These are phyloP conservation scores for Cephus spinipes DNA, from an alignment of 2,888 invertebrate genomes.

Conservation along the genomic window DNA sequence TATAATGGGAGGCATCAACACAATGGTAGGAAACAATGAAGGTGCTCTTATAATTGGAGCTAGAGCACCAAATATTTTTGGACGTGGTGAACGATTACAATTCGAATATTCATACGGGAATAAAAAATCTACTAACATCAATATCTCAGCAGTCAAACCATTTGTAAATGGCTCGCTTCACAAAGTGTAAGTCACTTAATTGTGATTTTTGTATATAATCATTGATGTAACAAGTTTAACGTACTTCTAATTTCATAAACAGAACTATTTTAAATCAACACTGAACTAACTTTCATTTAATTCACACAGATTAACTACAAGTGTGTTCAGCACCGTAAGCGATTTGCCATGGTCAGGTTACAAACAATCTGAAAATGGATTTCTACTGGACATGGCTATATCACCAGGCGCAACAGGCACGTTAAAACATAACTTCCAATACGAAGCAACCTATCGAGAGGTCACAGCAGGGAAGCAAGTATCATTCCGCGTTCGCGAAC, in stretches of 20 bases:
- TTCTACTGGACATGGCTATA: slow-evolving; percentile 82
- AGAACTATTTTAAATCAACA: background rate
- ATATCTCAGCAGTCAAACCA: slow-evolving; percentile 85
- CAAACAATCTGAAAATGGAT: slow-evolving; percentile 81
- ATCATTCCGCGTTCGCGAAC: slow-evolving; percentile 89
- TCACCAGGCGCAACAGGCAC: slow-evolving; percentile 68
- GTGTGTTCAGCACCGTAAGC: slow-evolving; percentile 81
- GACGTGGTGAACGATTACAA: slow-evolving; percentile 87
- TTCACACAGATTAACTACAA: slow-evolving; percentile 74
- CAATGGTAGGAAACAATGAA: slow-evolving; percentile 92
- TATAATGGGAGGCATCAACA: slow-evolving; percentile 87
- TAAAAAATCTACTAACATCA: slow-evolving; percentile 84
- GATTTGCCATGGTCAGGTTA: slow-evolving; percentile 88
- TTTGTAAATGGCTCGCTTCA: slow-evolving; percentile 77
- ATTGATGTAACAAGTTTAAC: slow-evolving; percentile 11
- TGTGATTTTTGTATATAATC: slow-evolving; percentile 1
- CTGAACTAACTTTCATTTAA: slow-evolving; percentile 24
- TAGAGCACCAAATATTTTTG: slow-evolving; percentile 85
- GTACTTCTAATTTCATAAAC: slow-evolving; percentile 7
- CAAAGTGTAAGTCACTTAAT: slow-evolving; percentile 72
- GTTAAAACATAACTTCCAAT: slow-evolving; percentile 85
- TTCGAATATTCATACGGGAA: slow-evolving; percentile 89
- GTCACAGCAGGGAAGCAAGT: slow-evolving; percentile 79
- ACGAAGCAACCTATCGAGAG: slow-evolving; percentile 88
- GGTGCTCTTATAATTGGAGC: slow-evolving; percentile 83